Base-by-base conservation (phyloP, 2,888 invertebrate species). In the Biston stratarius region DNA sequence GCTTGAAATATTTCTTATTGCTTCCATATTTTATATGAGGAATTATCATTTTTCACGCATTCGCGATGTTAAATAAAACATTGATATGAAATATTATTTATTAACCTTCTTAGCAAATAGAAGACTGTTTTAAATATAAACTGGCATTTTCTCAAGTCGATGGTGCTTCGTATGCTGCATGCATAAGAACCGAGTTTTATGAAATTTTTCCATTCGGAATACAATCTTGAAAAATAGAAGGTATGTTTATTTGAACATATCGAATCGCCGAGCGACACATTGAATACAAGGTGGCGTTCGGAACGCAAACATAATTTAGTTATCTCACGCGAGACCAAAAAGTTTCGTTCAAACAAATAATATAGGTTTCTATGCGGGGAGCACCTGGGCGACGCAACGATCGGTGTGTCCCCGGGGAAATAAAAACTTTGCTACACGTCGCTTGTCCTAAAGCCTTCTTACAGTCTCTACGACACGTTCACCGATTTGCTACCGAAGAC, bases 351-450 rank as follows among this genome's bases (percentile, higher is more conserved):
- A 89, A 92, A 93, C 91, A 92, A 93, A 94, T 94, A 93, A 93
- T 92, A 92, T 93, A 92, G 92, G 92, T 92, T 91, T 90, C 89
- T 87, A 85, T 83, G 86, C 83, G 86, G 86, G 87, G 85, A 88
- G 87, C 92, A 92, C 92, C 92, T 92, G 92, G 87, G 92, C 90
- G 91, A 89, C 87, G 83, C 86, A 88, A 85, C 92, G 93, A 93
- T 92, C 92, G 92, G 92, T 92, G 89, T 85, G 87, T 87, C 94
- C 90, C 93, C 62, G 70, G 94, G 93, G 93, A 94, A 94, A 93
- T 93, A 93, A 93, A 93, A 94, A 93, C 90, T 94, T 94, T 93
- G 91, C 91, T 89, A 91, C 92, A 90, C 91, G 91, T 91, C 92
- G 90, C 91, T 87, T 89, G 90, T 89, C 90, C 91, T 91, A 90